phyloP scores from a whole-genome alignment of 2,797 vertebrate genomes.

The Gephyroberyx darwinii region DNA sequence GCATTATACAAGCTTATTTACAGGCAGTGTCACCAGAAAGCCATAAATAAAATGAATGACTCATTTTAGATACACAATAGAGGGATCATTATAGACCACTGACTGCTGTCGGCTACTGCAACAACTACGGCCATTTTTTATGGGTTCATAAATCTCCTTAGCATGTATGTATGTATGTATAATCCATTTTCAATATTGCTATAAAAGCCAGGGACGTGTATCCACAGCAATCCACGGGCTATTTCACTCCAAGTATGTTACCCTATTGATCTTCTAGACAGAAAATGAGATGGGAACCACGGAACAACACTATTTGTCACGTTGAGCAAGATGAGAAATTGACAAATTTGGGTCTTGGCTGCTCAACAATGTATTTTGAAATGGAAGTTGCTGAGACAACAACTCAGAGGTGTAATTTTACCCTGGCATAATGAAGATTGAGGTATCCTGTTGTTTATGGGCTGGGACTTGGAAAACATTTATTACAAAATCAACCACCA shows the following conservation, averaged over 20 bases:
- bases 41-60: slow-evolving; percentile 73
- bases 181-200: slow-evolving; percentile 48
- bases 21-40: slow-evolving; percentile 58
- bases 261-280: slow-evolving; percentile 59
- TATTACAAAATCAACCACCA: slow-evolving; percentile 57
- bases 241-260: slow-evolving; percentile 41
- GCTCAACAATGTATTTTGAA: slow-evolving; percentile 34
- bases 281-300: slow-evolving; percentile 59
- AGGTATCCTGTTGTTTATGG: slow-evolving; percentile 56
- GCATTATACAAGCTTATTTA: slow-evolving; percentile 61
- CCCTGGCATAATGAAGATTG: slow-evolving; percentile 39
- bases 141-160: slow-evolving; percentile 57
- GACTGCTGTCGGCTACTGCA: slow-evolving; percentile 55
- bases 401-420: slow-evolving; percentile 45
- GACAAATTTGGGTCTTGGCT: slow-evolving; percentile 41
- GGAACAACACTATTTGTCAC: slow-evolving; percentile 55
- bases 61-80: slow-evolving; percentile 71
- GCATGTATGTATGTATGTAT: slow-evolving; percentile 55
- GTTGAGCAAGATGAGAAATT: slow-evolving; percentile 51
- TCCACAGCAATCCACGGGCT: slow-evolving; percentile 27
- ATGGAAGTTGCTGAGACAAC: slow-evolving; percentile 44
- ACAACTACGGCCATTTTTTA: slow-evolving; percentile 53
- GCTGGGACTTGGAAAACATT: slow-evolving; percentile 61
- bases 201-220: slow-evolving; percentile 43
- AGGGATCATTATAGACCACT: slow-evolving; percentile 58